Base-by-base conservation (phyloP, 2,888 invertebrate genomes). In the Cylloceria caligata region DNA sequence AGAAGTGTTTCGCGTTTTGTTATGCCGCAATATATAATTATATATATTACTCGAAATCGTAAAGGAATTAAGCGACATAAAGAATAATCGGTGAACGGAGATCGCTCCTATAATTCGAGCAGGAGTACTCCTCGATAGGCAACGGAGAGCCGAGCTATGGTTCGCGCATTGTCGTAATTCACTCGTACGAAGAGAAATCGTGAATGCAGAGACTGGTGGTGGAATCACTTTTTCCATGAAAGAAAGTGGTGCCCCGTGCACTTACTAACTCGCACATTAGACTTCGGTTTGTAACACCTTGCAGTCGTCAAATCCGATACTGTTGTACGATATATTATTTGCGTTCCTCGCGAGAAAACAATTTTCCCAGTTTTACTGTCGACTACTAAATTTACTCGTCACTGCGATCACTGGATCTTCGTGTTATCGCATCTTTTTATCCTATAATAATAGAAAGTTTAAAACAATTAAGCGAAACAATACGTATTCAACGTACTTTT, bases 161-260 rank as follows among this genome's bases (percentile, higher is more conserved):
- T 49, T 45, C n/a, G 16, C 34, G 52, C 52, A 21, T 52, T 52
- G 11, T 52, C 36, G 68, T 68, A 49, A 65, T 52, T 68, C 52
- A 34, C 67, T n/a, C 30, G 49, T 49, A 34, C 36, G n/a, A 68
- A 68, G 68, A 68, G 68, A 68, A 68, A 68, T 68, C 68, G 68
- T 52, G 68, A 21, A 52, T 39, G 9, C 67, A 36, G 36, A 30
- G 36, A 68, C 16, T 27, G 27, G 7, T n/a, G 30, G 27, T 9
- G 21, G 21, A 36, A 68, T 68, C 36, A 52, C 52, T 68, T 68
- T 68, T 68, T 69, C 52, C 69, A 24, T 21, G 6, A 47, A 69
- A 69, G 69, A 69, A 69, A 55, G 55, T 55, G 27, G 52, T 27
- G 27, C 19, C 49, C 9, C n/a, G 55, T 57, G n/a, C 21, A 2